phyloP scores from a whole-genome alignment of 1,140 invertebrate genomes.

The Plectus sambesii region DNA sequence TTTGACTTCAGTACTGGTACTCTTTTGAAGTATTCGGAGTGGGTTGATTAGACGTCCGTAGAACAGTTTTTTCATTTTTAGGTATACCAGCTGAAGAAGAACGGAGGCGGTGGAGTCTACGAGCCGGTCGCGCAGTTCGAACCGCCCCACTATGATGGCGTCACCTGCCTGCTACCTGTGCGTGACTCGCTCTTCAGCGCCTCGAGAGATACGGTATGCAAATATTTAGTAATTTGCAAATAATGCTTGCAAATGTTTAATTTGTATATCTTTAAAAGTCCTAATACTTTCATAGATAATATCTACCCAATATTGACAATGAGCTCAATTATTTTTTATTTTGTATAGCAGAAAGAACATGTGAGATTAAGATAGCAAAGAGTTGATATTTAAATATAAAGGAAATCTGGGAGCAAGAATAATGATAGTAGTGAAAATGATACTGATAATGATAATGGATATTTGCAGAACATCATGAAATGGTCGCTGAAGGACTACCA shows the following conservation, averaged over 20 bases:
- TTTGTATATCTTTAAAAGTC: too few species aligned
- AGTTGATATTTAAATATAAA: not conserved
- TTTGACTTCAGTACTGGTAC: too few species aligned
- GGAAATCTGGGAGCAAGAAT: too few species aligned
- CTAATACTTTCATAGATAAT: too few species aligned
- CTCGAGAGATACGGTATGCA: conserved; percentile 63
- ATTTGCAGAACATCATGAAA: conserved; percentile 24
- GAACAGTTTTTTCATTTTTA: conserved; percentile 37
- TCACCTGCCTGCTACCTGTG: conserved; percentile 56
- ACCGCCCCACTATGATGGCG: conserved; percentile 78
- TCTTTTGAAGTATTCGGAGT: not conserved
- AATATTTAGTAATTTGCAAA: not conserved
- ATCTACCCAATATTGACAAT: too few species aligned
- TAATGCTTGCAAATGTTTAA: conserved; percentile 1
- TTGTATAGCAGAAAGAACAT: too few species aligned
- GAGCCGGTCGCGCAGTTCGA: conserved; percentile 61
- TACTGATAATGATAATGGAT: too few species aligned
- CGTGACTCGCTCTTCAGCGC: conserved; percentile 65
- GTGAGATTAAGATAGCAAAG: too few species aligned
- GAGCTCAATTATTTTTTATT: too few species aligned
- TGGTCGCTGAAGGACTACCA: conserved; percentile 17
- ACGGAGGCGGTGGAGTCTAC: conserved; percentile 51
- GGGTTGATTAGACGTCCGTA: conserved; percentile 2
- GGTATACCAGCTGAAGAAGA: conserved; percentile 57
- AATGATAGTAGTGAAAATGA: too few species aligned